Base-by-base conservation (phyloP, 2,797 vertebrate genomes). In the Anguilla marmorata region DNA sequence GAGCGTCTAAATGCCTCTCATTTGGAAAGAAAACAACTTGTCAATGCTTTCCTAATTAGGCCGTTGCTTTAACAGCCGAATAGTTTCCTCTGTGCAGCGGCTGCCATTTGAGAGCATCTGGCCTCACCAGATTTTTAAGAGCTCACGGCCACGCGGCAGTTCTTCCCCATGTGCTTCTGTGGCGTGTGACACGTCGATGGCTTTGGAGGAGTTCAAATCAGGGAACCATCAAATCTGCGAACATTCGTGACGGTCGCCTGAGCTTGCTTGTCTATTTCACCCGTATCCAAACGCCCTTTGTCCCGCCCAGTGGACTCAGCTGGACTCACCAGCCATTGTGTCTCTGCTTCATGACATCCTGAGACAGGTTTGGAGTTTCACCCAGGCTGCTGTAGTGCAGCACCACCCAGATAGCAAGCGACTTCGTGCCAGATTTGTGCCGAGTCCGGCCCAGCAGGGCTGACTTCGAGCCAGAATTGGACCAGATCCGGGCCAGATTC, bases 221-320 rank as follows among this genome's bases (percentile, higher is more conserved):
- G 8, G 52, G 52, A 33, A 4, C n/a, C 16, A 3, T 3, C 30
- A 48, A 7, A 19, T 41, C 86, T 37, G 11, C 82, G 60, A 87
- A 87, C 79, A 52, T 87, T 84, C 69, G 74, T 60, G 86, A 84
- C 50, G 86, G 58, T 84, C 58, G 86, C 58, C 41, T 87, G 86
- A 66, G 30, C 45, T 63, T 6, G 4, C 27, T 54, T 19, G 27
- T 37, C 85, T 21, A 33, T 52, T 76, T 76, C 14, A n/a, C 16
- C 48, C 2, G 6, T 19, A 24, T 72, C 24, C 5, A 52, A 84
- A 69, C n/a, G 45, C 50, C 58, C 30, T 66, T 79, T 30, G 24
- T 69, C 82, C 74, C 41, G 60, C 24, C 82, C 58, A 1, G 58
- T 41, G 37, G 37, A 41, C 37, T 41, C 37, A 41, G 37, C 37